Base-by-base conservation (phyloP, 1,140 invertebrate species). In the Vollenhovia emeryi region DNA sequence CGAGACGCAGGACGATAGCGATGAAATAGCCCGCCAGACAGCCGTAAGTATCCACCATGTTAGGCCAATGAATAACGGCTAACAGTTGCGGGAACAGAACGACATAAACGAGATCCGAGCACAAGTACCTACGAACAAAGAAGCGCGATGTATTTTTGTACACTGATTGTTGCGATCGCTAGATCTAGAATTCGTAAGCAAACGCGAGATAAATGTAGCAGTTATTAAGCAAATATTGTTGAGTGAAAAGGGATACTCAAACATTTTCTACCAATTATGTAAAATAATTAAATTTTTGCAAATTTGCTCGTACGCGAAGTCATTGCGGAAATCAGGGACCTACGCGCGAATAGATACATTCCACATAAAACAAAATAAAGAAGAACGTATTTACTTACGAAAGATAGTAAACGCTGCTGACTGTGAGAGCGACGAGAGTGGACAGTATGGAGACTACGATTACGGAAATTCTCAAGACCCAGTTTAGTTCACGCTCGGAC, bases 11-110 rank as follows among this genome's bases (percentile, higher is more conserved):
- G 57, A 96, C 88, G 33, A 98, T 90, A 2, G 97, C 97, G 15
- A 97, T 93, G 13, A 96, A 92, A 91, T 97, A 97, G 27, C 96
- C 96, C 4, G 95, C 94, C 5, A 98, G 93, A 30, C 97, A 98
- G 7, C 97, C 97, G 89, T 98, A 98, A 0, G 97, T 97, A 93
- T 98, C 98, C 85, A 96, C 96, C 83, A 96, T 93, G 48, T 95
- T 93, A 18, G 96, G 95, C 94, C 96, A 96, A 92, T 98, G 97
- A 13, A 98, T 95, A n/a, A 98, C 97, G 60, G 96, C 96, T n/a
- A 98, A 93, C 2, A 98, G 95, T 95, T 98, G 97, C 0, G 97
- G 98, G 91, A 98, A 98, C 15, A 98, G 95, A 69, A 98, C 96
- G 43, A 98, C 97, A 93, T 97, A 98, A 50, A 97, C 97, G 50